Evolutionary conservation across 2,888 invertebrate genomes (phyloP).

Genomic region (Acrocera orbiculus): DNA sequence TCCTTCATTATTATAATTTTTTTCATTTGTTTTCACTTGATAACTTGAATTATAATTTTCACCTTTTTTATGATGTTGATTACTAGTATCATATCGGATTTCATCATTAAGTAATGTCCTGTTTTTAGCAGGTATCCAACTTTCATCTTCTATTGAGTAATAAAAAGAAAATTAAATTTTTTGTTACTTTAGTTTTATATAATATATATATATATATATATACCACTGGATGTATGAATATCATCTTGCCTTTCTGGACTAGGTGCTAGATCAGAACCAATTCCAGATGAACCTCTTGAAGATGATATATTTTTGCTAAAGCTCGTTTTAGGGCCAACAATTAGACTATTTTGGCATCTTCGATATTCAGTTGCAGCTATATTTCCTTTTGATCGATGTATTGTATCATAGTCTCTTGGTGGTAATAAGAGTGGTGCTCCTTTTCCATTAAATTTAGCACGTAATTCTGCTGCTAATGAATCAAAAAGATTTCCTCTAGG

Average conservation of each 20-base stretch:
- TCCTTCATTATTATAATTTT: slow-evolving; percentile 8
- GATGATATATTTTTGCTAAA: slow-evolving; percentile 42
- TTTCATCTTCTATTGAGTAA: slow-evolving; percentile 28
- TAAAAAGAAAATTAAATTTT: not conserved
- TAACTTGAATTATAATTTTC: too few species aligned
- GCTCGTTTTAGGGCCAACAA: slow-evolving; percentile 32
- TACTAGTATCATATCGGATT: too few species aligned
- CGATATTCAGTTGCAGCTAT: slow-evolving; percentile 52
- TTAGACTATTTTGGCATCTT: slow-evolving; percentile 29
- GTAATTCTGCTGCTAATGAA: slow-evolving; percentile 78
- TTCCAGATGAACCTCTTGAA: slow-evolving; percentile 72
- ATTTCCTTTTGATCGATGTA: slow-evolving; percentile 55
- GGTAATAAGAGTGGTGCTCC: slow-evolving; percentile 70
- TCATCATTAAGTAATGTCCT: too few species aligned
- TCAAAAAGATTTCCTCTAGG: slow-evolving; percentile 66
- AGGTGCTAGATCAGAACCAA: slow-evolving; percentile 75
- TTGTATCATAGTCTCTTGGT: slow-evolving; percentile 87
- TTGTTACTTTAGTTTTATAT: too few species aligned
- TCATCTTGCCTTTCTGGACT: slow-evolving; percentile 48
- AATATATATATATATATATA: slow-evolving; percentile 13
- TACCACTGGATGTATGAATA: slow-evolving; percentile 32
- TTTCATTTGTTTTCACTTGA: too few species aligned
- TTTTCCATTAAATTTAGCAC: slow-evolving; percentile 48
- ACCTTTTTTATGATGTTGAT: too few species aligned
- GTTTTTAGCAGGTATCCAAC: too few species aligned